phyloP scores from a whole-genome alignment of 2,888 invertebrate genomes.

The Stramonita haemastoma region DNA sequence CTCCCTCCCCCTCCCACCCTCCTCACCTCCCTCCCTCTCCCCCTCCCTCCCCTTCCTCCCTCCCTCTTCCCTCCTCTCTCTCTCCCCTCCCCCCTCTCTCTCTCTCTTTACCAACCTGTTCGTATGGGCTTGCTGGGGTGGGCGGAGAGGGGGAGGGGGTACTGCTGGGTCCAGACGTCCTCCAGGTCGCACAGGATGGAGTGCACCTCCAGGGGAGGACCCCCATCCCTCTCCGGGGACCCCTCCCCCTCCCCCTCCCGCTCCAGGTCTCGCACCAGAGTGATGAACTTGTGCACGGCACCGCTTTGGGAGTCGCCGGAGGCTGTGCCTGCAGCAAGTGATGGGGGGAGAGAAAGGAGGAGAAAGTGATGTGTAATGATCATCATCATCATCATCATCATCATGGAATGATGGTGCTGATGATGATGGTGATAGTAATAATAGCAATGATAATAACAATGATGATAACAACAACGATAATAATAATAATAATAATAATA shows the following conservation, averaged over 20 bases:
- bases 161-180: slow-evolving; percentile 69
- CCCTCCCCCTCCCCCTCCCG: slow-evolving; percentile 40
- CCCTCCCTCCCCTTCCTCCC: too few species aligned
- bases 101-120: slow-evolving; percentile 57
- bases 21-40: too few species aligned
- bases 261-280: slow-evolving; percentile 55
- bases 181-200: slow-evolving; percentile 68
- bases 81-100: too few species aligned
- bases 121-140: slow-evolving; percentile 61
- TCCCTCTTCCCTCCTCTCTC: too few species aligned
- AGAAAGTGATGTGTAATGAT: not conserved
- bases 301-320: slow-evolving; percentile 52
- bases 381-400: too few species aligned
- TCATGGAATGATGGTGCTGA: too few species aligned
- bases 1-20: too few species aligned
- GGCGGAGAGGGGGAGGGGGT: slow-evolving; percentile 65
- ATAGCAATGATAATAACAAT: too few species aligned
- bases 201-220: slow-evolving; percentile 51
- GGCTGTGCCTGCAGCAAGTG: slow-evolving; percentile 43
- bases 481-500: too few species aligned
- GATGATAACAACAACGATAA: too few species aligned
- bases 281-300: slow-evolving; percentile 58
- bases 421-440: too few species aligned
- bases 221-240: slow-evolving; percentile 33
- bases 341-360: not conserved